These are phyloP conservation scores for Eurosta solidaginis DNA, from an alignment of 1,140 invertebrate genomes.

Conservation along the genomic window DNA sequence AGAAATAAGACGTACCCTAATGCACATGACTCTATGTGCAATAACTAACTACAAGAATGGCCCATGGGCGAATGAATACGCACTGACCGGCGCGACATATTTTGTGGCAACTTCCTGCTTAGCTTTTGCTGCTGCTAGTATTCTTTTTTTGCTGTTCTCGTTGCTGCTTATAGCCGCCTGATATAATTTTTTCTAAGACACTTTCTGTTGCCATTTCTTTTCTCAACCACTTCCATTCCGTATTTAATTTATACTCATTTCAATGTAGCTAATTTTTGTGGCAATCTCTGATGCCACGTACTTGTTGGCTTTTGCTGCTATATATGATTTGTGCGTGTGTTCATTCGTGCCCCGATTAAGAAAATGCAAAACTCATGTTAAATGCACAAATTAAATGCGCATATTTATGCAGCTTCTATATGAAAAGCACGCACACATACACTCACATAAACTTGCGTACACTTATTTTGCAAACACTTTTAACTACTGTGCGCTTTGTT, in stretches of 20 bases:
- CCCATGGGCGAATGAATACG: neutral
- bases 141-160: no score
- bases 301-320: no score
- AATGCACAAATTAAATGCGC: conserved; percentile 12
- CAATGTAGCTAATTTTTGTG: neutral
- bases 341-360: neutral
- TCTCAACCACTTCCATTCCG: neutral
- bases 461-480: neutral
- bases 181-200: neutral
- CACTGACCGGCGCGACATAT: neutral
- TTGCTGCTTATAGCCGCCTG: neutral
- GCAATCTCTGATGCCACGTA: neutral
- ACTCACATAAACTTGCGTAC: neutral
- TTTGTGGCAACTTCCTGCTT: neutral
- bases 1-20: neutral
- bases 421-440: neutral
- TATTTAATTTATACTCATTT: conserved; percentile 1
- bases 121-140: neutral
- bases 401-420: neutral
- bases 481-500: neutral
- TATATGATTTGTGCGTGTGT: neutral
- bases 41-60: neutral
- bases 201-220: neutral
- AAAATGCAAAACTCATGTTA: conserved; percentile 12
- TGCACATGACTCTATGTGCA: no score